These are phyloP conservation scores for Pelodytes ibericus DNA, from an alignment of 2,797 vertebrate genomes.

Conservation along the genomic window DNA sequence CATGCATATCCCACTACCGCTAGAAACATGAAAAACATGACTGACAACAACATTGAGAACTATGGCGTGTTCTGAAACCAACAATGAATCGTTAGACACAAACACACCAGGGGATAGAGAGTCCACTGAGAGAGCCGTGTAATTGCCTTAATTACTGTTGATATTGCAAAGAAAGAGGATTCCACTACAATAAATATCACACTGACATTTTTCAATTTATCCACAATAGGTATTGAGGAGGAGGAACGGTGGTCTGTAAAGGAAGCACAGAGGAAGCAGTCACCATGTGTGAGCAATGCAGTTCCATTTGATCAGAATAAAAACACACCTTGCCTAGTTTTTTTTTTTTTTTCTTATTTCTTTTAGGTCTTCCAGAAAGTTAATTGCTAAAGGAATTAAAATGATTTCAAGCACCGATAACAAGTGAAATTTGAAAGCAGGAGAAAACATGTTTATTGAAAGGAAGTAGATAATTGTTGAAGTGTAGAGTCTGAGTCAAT, in stretches of 20 bases:
- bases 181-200: constrained; percentile 63
- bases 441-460: no score
- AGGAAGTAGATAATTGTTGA: no score
- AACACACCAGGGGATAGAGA: not conserved
- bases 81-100: constrained; percentile 5
- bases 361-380: no score
- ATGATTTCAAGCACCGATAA: no score
- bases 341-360: no score
- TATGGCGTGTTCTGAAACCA: not conserved
- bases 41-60: not conserved
- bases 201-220: constrained; percentile 66
- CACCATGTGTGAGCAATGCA: no score
- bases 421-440: no score
- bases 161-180: constrained; percentile 55
- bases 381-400: no score
- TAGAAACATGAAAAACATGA: not conserved
- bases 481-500: no score
- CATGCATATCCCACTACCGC: not conserved
- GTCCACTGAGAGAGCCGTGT: constrained; percentile 36
- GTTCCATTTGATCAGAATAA: no score
- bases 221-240: not conserved
- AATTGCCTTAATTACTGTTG: constrained; percentile 64
- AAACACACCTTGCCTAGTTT: no score
- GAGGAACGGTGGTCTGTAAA: not conserved
- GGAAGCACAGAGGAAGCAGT: no score